These are phyloP conservation scores for Xiphias gladius DNA, from an alignment of 2,113 vertebrate genomes.

Conservation along the genomic window DNA sequence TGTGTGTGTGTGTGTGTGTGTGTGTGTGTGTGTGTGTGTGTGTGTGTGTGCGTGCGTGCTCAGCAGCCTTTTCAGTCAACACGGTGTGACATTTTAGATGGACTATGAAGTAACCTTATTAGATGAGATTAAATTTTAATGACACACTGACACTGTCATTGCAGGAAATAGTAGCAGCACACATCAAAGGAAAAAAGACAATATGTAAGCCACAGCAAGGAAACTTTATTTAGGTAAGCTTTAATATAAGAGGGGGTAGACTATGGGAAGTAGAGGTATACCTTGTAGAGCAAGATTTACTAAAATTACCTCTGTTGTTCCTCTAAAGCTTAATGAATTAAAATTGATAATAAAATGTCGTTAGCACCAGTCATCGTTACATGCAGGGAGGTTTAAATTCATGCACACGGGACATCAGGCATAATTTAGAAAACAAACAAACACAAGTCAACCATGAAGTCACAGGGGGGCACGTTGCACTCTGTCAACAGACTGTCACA, in stretches of 20 bases:
- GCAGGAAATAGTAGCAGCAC: constrained; percentile 9
- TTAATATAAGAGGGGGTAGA: not conserved
- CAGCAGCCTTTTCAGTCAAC: constrained; percentile 1
- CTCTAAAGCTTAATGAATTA: too few species aligned
- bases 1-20: not conserved
- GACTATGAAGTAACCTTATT: constrained; percentile 38
- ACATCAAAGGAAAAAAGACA: not conserved
- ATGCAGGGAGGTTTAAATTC: too few species aligned
- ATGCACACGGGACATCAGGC: not conserved
- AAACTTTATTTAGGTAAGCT: not conserved
- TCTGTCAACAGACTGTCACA: constrained; percentile 57
- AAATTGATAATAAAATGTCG: not conserved
- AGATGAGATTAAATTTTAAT: constrained; percentile 55
- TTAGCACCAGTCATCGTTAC: not conserved
- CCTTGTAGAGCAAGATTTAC: too few species aligned
- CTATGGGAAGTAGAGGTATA: too few species aligned
- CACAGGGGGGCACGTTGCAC: constrained; percentile 12
- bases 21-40: not conserved
- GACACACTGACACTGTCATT: not conserved
- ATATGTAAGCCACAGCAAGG: not conserved
- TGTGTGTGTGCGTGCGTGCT: not conserved
- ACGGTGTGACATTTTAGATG: constrained; percentile 26
- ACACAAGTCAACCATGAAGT: constrained; percentile 53
- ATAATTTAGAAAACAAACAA: constrained; percentile 50
- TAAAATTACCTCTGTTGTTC: too few species aligned